A percentile compares a stretch with the other conserved stretches of the same genome.
Conservation (phyloP, 1,140 invertebrate species). For the Diorhabda carinulata region DNA sequence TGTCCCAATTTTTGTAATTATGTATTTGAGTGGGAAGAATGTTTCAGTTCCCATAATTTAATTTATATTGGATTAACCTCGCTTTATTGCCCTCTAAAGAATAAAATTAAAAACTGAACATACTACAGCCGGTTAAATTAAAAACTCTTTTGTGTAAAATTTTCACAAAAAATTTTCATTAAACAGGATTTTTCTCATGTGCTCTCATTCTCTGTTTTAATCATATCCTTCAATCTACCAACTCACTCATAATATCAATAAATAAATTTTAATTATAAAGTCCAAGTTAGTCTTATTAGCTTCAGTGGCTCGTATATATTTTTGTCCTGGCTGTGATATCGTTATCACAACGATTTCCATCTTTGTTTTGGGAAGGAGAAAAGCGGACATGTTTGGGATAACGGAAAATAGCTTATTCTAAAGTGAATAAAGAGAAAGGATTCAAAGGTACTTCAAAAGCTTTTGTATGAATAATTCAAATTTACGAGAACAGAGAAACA, state of each 20-base stretch:
- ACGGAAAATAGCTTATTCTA: no score
- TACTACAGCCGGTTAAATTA: background rate
- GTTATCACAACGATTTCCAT: no score
- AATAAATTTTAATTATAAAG: background rate
- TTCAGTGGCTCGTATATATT: background rate
- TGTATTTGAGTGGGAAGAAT: no score
- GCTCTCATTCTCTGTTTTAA: background rate
- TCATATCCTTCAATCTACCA: background rate
- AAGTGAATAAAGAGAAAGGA: no score
- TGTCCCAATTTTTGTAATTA: no score
- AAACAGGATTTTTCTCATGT: background rate
- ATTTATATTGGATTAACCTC: background rate
- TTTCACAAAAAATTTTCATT: background rate
- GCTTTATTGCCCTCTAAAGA: background rate
- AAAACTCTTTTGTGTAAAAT: constrained; percentile 1
- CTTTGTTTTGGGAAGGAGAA: no score
- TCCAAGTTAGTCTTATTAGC: background rate
- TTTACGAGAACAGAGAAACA: no score
- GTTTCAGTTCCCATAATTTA: background rate
- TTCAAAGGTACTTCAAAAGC: no score
- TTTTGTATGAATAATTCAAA: no score
- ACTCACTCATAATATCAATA: background rate
- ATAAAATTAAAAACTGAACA: background rate
- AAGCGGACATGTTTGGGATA: no score
- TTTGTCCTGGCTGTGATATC: no score